phyloP scores from a whole-genome alignment of 2,113 vertebrate species.

The Fukomys damarensis region DNA sequence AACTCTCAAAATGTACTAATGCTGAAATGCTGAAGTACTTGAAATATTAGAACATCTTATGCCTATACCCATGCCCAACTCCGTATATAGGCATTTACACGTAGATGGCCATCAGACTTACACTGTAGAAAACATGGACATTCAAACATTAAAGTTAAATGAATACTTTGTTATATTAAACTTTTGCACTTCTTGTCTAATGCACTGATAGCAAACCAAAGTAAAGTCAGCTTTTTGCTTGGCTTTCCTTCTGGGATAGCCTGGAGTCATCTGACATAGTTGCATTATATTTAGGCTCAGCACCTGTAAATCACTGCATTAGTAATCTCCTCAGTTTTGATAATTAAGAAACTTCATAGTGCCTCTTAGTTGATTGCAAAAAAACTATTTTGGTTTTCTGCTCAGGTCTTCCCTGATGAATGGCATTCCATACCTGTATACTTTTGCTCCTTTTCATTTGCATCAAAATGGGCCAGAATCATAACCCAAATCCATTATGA shows the following conservation, averaged over 20 bases:
- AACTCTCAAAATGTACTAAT: not conserved
- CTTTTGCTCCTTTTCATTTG: constrained; percentile 56
- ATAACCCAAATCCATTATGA: constrained; percentile 53
- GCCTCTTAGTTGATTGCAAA: not conserved
- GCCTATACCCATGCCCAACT: not conserved
- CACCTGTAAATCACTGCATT: not conserved
- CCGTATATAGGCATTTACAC: not conserved
- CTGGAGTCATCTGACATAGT: not conserved
- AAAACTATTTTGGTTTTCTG: constrained; percentile 11
- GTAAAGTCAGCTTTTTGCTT: not conserved
- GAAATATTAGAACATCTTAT: not conserved
- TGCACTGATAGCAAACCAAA: not conserved
- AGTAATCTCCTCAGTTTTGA: not conserved
- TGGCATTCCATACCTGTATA: not conserved
- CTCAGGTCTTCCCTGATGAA: not conserved
- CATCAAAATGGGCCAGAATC: constrained; percentile 37
- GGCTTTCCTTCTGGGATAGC: not conserved
- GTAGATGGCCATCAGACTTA: not conserved
- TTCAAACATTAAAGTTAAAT: not conserved
- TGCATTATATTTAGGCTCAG: not conserved
- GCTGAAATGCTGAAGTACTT: not conserved
- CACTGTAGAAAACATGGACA: not conserved
- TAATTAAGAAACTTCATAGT: not conserved
- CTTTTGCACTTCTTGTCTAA: not conserved
- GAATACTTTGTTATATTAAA: not conserved